Evolutionary conservation across 2,113 vertebrate genomes (phyloP).

Genomic region (Cathartes aura): DNA sequence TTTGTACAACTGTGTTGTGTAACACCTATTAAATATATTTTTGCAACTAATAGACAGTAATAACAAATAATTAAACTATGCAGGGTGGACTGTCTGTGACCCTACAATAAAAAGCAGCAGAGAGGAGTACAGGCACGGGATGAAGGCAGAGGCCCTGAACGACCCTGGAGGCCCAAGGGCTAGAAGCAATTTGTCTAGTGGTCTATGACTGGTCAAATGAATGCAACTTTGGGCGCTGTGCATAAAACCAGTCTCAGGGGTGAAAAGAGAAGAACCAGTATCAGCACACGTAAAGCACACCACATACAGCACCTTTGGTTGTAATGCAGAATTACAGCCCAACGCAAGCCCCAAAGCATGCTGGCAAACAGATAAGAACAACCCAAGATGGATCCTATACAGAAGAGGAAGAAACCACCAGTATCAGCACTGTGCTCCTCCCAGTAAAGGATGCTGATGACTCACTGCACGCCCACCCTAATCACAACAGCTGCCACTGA

Average conservation of each 20-base stretch:
- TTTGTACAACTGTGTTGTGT: not conserved
- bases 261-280: not conserved
- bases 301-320: not conserved
- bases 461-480: not conserved
- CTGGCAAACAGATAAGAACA: not conserved
- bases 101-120: not conserved
- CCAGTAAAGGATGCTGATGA: not conserved
- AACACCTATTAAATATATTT: not conserved
- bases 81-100: not conserved
- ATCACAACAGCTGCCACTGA: not conserved
- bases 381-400: not conserved
- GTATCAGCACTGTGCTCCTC: not conserved
- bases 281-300: accelerated
- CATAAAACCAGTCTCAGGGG: not conserved
- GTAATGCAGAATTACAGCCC: not conserved
- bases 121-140: not conserved
- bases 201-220: not conserved
- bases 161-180: not conserved
- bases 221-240: accelerated
- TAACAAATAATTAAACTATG: not conserved
- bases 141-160: not conserved
- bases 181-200: not conserved
- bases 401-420: not conserved
- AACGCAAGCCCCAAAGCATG: not conserved
- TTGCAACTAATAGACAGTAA: not conserved